Evolutionary conservation across 2,113 vertebrate species (phyloP).

Genomic region (Psettodes erumei): DNA sequence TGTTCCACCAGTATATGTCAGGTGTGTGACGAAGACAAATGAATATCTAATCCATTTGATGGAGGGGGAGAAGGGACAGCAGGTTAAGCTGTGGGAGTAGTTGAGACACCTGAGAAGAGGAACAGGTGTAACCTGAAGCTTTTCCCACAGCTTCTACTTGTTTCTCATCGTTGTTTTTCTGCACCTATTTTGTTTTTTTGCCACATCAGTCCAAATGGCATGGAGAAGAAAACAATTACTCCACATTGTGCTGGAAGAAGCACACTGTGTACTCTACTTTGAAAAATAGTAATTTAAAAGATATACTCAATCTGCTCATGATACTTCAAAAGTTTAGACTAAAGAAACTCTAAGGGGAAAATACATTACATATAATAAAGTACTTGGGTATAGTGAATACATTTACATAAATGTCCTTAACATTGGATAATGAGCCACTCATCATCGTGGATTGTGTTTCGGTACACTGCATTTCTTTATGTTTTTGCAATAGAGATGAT

Average conservation of each 20-base stretch:
- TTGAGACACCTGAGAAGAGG: conserved; percentile 56
- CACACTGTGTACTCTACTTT: no score
- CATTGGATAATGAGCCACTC: no score
- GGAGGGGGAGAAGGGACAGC: conserved; percentile 18
- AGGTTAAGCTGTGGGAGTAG: conserved; percentile 52
- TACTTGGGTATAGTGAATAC: not conserved
- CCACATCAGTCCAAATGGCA: not conserved
- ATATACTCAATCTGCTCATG: not conserved
- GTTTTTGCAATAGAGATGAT: no score
- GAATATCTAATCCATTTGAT: not conserved
- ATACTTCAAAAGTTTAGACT: not conserved
- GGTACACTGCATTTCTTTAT: no score
- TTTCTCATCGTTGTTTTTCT: conserved; percentile 10
- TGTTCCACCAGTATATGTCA: not conserved
- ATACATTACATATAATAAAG: not conserved
- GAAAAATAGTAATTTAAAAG: no score
- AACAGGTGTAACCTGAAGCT: conserved; percentile 54
- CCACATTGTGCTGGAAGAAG: not conserved
- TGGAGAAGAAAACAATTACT: not conserved
- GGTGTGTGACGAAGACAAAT: conserved; percentile 23
- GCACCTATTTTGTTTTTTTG: not conserved
- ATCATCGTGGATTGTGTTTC: no score
- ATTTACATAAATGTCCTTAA: not conserved
- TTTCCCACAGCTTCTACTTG: not conserved
- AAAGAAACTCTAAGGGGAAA: not conserved